Evolutionary conservation across 2,888 invertebrate species (phyloP), one percentile per base, ranked within the genome.

Genomic region (Dichetophora obliterata): DNA sequence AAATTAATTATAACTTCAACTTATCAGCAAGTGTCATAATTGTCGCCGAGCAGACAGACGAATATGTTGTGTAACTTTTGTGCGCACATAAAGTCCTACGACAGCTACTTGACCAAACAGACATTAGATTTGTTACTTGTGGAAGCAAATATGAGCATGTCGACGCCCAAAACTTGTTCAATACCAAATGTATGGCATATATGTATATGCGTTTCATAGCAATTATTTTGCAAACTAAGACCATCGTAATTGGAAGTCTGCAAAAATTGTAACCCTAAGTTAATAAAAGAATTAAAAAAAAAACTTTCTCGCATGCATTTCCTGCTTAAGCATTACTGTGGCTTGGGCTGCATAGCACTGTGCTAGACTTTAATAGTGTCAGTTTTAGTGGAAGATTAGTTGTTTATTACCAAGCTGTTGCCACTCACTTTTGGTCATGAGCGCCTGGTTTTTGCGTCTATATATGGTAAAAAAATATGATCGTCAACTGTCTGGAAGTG

Each of bases 361-460:
- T 1, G 37, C 8, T 8, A 37, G 37, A 37, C 37, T 37, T 37
- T 37, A 37, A 37, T 37, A 37, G 37, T 9, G 27, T 22, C 22
- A 59, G 6, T 24, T 59, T 27, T 11, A 57, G 9, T 24, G 16
- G 59, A 24, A 19, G 59, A 22, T 22, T 68, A 48, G n/a, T n/a
- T n/a, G n/a, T n/a, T n/a, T n/a, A n/a, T n/a, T n/a, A n/a, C n/a
- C n/a, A n/a, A n/a, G n/a, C n/a, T n/a, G n/a, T n/a, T n/a, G n/a
- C n/a, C n/a, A n/a, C n/a, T n/a, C n/a, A n/a, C n/a, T n/a, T n/a
- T n/a, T 77, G 77, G 78, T 81, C 82, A 82, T 83, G 82, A 80
- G 79, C 80, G 81, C 80, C 80, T 80, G 81, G 81, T 80, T 79
- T 79, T 81, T 52, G 77, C 80, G 79, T 78, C 83, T 83, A 74